phyloP scores from a whole-genome alignment of 2,888 invertebrate genomes.

The Bhutanitis thaidina region DNA sequence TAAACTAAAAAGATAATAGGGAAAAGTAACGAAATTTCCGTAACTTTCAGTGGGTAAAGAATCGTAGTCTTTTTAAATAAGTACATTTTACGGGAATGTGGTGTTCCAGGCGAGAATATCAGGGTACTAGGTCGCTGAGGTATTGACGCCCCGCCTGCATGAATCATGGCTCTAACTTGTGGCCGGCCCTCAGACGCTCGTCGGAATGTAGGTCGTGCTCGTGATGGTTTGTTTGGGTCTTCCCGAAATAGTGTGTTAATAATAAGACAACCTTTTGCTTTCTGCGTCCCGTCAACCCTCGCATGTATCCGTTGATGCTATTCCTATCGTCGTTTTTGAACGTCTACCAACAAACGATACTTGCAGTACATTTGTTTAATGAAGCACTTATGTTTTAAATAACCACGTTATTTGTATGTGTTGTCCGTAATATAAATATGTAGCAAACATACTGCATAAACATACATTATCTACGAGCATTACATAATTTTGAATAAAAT shows the following conservation, averaged over 20 bases:
- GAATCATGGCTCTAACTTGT: conserved; percentile 61
- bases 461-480: neutral
- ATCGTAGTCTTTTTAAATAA: too few relatives aligned
- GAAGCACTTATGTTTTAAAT: neutral
- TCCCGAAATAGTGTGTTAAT: conserved; percentile 71
- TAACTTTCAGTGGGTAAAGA: too few relatives aligned
- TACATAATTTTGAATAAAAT: neutral
- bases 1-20: too few relatives aligned
- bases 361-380: conserved; percentile 16
- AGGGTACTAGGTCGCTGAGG: conserved; percentile 23
- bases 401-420: too few relatives aligned
- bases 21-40: too few relatives aligned
- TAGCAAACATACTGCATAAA: too few relatives aligned
- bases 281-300: conserved; percentile 38
- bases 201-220: conserved; percentile 71
- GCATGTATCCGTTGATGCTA: conserved; percentile 37
- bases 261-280: conserved; percentile 70
- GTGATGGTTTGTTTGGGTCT: conserved; percentile 78
- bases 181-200: conserved; percentile 56
- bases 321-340: conserved; percentile 46
- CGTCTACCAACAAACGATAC: conserved; percentile 39
- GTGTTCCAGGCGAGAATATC: neutral
- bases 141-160: conserved; percentile 39
- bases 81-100: neutral
- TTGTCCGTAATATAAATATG: too few relatives aligned